A percentile compares a stretch with the other conserved stretches of the same genome.
Evolutionary conservation across 2,797 vertebrate genomes (phyloP).

Genomic region (Poecilia wingei): DNA sequence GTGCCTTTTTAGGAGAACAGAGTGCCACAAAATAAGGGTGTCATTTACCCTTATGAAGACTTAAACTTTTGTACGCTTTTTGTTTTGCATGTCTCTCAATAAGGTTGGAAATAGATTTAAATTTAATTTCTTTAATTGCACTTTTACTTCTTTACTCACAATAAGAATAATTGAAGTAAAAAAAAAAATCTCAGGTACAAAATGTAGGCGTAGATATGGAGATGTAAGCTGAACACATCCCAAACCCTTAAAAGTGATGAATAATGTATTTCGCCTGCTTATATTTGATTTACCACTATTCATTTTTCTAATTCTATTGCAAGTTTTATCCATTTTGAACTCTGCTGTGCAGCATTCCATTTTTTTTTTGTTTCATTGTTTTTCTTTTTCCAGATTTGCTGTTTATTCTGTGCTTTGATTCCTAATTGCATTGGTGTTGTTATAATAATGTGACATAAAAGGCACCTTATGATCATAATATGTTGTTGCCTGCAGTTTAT

Average conservation of each 20-base stretch:
- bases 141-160: constrained; percentile 31
- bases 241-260: not conserved
- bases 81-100: constrained; percentile 7
- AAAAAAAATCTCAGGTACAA: constrained; percentile 51
- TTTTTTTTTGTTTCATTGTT: not conserved
- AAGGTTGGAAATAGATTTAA: not conserved
- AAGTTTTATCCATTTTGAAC: not conserved
- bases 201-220: constrained; percentile 5
- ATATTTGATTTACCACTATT: not conserved
- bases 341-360: constrained; percentile 11
- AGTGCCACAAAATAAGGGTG: constrained; percentile 16
- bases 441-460: not conserved
- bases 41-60: constrained; percentile 16
- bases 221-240: not conserved
- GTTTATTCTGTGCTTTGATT: not conserved
- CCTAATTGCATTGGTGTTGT: not conserved
- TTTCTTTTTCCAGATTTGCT: not conserved
- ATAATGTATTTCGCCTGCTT: not conserved
- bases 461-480: not conserved
- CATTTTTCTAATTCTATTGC: not conserved
- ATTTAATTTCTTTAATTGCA: constrained; percentile 34
- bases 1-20: constrained; percentile 46
- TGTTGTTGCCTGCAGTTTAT: not conserved
- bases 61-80: not conserved
- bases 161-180: constrained; percentile 39